A percentile compares a stretch with the other conserved stretches of the same genome.
Evolutionary conservation across 2,797 vertebrate species (phyloP).

Genomic region (Dendrocincla tyrannina): DNA sequence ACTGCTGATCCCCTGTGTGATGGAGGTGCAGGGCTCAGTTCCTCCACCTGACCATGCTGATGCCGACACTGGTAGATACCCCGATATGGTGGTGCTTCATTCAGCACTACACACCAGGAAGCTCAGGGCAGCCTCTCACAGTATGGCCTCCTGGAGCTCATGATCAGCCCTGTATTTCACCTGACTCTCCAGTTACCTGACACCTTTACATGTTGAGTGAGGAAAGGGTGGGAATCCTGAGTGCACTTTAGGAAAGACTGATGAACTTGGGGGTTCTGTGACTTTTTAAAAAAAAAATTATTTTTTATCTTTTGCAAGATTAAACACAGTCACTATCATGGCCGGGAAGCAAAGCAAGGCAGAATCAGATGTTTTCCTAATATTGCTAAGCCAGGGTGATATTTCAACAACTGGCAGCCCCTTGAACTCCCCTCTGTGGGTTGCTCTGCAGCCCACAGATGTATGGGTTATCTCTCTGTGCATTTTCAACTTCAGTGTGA

Average conservation of each 20-base stretch:
- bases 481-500: not conserved
- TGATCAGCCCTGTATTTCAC: not conserved
- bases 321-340: conserved; percentile 2
- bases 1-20: rapidly evolving
- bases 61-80: not conserved
- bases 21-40: not conserved
- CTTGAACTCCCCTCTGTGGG: conserved; percentile 26
- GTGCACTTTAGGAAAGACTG: conserved; percentile 45
- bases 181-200: not conserved
- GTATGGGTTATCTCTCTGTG: conserved; percentile 14
- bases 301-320: conserved; percentile 50
- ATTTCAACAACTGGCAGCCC: conserved; percentile 41
- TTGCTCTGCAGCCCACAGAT: not conserved
- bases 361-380: conserved; percentile 24
- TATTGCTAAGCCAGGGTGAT: not conserved
- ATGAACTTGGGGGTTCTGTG: not conserved
- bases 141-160: not conserved
- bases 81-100: not conserved
- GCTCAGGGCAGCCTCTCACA: not conserved
- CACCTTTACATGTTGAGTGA: not conserved
- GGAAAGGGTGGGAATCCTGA: conserved; percentile 11
- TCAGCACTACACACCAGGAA: rapidly evolving
- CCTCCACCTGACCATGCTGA: rapidly evolving
- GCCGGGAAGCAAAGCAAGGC: conserved; percentile 40
- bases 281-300: not conserved